Evolutionary conservation across 2,113 vertebrate species (phyloP).

Genomic region (Cygnus atratus): DNA sequence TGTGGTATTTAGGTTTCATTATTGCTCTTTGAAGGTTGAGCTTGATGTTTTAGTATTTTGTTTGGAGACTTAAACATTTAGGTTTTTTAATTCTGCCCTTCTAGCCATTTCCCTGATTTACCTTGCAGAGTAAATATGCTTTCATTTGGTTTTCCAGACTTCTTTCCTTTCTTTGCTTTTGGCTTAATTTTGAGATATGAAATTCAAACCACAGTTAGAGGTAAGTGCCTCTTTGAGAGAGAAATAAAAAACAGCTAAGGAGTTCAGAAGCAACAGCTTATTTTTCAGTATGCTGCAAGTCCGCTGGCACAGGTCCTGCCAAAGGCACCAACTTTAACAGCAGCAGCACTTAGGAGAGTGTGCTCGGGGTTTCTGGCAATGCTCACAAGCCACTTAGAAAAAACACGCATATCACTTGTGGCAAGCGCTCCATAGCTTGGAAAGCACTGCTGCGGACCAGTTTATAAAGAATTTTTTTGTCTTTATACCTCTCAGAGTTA

Average conservation of each 20-base stretch:
- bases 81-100: slow-evolving; percentile 11
- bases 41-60: slow-evolving; percentile 7
- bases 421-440: not conserved
- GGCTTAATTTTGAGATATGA: slow-evolving; percentile 9
- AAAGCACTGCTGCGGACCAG: not conserved
- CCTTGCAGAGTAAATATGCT: slow-evolving; percentile 9
- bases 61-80: not conserved
- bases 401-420: not conserved
- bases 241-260: not conserved
- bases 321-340: not conserved
- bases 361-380: slow-evolving; percentile 21
- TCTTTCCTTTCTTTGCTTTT: slow-evolving; percentile 1
- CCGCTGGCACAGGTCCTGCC: slow-evolving; percentile 2
- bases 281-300: slow-evolving; percentile 9
- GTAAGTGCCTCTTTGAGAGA: not conserved
- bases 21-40: not conserved
- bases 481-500: not conserved
- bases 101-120: not conserved
- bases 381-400: not conserved
- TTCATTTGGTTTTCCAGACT: not conserved
- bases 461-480: not conserved
- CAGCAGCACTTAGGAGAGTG: not conserved
- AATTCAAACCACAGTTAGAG: not conserved
- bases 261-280: not conserved
- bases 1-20: not conserved